Evolutionary conservation across 2,888 invertebrate species (phyloP), one percentile per base, ranked within the genome.

Genomic region (Oligia fasciuncula): DNA sequence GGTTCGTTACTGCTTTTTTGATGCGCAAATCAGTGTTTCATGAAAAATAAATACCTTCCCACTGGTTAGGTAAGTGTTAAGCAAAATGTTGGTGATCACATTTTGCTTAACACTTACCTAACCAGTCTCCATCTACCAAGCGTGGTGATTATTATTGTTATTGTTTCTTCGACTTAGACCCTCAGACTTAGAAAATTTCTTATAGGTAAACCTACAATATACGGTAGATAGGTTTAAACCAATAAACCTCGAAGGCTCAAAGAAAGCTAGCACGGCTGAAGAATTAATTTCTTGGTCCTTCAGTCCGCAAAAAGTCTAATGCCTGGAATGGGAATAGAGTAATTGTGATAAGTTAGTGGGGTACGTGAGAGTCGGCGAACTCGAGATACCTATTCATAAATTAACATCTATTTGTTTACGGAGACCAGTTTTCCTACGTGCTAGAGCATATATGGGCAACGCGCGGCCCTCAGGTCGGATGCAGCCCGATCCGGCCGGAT

Each of bases 221-320:
- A 43, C 1, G 2, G n/a, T 9, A 17, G n/a, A 29, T 29, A 29
- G 29, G 29, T 0, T 35, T 35, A 35, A 35, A 35, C 35, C n/a
- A 35, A 35, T 65, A 19, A 57, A 13, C 5, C n/a, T n/a, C 66
- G n/a, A 35, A n/a, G 35, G 0, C 60, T 19, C 29, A 29, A 23
- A 43, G 9, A 68, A 49, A 60, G 35, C 46, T 57, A 49, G 40
- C 40, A 62, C 17, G 46, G 35, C 23, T 54, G 1, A 14, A 62
- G n/a, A 46, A 70, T 29, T 11, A 17, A 17, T 69, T 54, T 46
- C 9, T 60, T 65, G 60, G 62, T 71, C 57, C 23, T 79, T n/a
- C n/a, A n/a, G n/a, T n/a, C n/a, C n/a, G n/a, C n/a, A n/a, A n/a
- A 70, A 72, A 72, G 19, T 51, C 57, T 49, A 35, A 51, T 75